phyloP scores from a whole-genome alignment of 1,140 invertebrate species.

The Zaprionus nigranus region DNA sequence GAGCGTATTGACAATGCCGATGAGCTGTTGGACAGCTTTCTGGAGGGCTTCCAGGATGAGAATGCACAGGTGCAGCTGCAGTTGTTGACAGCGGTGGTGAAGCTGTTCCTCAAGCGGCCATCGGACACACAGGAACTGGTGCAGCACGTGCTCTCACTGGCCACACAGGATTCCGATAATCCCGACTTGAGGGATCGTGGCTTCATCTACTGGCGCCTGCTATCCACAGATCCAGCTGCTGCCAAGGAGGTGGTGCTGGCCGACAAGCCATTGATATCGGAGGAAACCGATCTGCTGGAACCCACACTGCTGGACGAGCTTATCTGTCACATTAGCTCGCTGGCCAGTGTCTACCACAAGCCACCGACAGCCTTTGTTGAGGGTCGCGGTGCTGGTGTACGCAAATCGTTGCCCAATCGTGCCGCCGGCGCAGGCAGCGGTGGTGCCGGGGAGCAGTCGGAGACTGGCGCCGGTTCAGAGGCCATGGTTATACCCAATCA shows the following conservation, averaged over 20 bases:
- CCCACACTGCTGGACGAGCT: slow-evolving; percentile 99
- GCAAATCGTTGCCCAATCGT: slow-evolving; percentile 88
- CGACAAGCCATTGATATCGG: slow-evolving; percentile 99
- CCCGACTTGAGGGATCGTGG: slow-evolving; percentile 99
- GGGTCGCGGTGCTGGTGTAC: slow-evolving; percentile 89
- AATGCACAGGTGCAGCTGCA: slow-evolving; percentile 99
- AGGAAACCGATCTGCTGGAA: slow-evolving; percentile 99
- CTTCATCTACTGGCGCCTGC: slow-evolving; percentile 99
- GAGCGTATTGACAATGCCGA: slow-evolving; percentile 99
- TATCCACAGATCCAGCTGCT: slow-evolving; percentile 99
- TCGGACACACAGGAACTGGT: slow-evolving; percentile 99
- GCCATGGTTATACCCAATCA: slow-evolving; percentile 88
- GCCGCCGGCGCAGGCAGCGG: slow-evolving; percentile 83
- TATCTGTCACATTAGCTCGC: slow-evolving; percentile 99
- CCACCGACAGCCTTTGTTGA: slow-evolving; percentile 99
- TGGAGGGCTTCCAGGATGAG: slow-evolving; percentile 99
- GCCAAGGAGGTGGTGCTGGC: slow-evolving; percentile 99
- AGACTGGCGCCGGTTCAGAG: slow-evolving; percentile 58
- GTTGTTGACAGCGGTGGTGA: slow-evolving; percentile 98
- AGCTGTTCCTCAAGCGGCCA: slow-evolving; percentile 98
- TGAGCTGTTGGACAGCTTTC: slow-evolving; percentile 98
- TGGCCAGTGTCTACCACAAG: slow-evolving; percentile 99
- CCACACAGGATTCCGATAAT: slow-evolving; percentile 99
- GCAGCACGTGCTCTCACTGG: slow-evolving; percentile 96
- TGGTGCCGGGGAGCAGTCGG: slow-evolving; percentile 61